phyloP scores from a whole-genome alignment of 2,888 invertebrate species.

The Teinopalpus imperialis region DNA sequence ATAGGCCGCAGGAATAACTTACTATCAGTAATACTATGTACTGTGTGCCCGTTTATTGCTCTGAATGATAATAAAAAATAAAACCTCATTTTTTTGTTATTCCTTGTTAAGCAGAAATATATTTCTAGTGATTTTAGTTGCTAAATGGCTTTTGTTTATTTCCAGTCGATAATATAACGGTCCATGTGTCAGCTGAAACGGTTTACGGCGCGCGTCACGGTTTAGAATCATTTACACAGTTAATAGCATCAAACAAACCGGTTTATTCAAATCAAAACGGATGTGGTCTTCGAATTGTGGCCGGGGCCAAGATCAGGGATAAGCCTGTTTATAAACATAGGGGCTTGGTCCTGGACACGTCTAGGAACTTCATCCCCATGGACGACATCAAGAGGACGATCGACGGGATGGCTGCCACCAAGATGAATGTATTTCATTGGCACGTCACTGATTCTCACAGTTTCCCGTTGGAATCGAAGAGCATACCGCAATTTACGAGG shows the following conservation, averaged over 20 bases:
- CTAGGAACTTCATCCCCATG: conserved; percentile 92
- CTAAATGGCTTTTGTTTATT: conserved; percentile 4
- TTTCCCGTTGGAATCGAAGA: conserved; percentile 91
- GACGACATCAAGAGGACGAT: conserved; percentile 86
- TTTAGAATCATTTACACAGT: conserved; percentile 88
- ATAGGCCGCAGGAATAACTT: too few relatives aligned
- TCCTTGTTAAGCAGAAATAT: too few relatives aligned
- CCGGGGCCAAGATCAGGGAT: conserved; percentile 86
- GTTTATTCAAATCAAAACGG: conserved; percentile 44
- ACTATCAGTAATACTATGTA: too few relatives aligned
- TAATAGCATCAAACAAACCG: conserved; percentile 70
- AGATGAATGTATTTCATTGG: conserved; percentile 97
- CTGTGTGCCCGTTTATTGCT: too few relatives aligned
- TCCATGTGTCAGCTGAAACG: conserved; percentile 81
- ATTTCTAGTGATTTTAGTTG: too few relatives aligned
- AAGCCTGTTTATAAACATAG: conserved; percentile 91
- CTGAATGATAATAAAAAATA: too few relatives aligned
- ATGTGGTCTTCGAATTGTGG: conserved; percentile 83
- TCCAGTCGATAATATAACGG: conserved; percentile 72
- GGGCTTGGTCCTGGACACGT: conserved; percentile 93
- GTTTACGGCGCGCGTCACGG: conserved; percentile 89
- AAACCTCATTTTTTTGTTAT: too few relatives aligned
- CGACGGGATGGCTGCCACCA: conserved; percentile 93
- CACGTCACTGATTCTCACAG: conserved; percentile 95
- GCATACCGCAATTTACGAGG: conserved; percentile 88